Evolutionary conservation across 2,113 vertebrate species (phyloP), one percentile per base, ranked within the genome.

Genomic region (Ranitomeya imitator): DNA sequence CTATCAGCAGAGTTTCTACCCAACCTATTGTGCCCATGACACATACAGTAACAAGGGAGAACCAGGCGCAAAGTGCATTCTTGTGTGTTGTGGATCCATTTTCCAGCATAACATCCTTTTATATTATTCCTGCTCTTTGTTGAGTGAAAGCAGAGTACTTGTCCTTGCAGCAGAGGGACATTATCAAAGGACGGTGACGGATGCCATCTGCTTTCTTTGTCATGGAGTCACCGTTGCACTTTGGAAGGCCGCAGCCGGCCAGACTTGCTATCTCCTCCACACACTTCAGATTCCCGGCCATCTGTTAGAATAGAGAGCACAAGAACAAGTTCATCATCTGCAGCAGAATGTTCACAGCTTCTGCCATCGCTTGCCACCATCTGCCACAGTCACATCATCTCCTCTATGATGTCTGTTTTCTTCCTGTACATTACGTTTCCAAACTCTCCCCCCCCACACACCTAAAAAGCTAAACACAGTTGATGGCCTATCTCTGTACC

Each of bases 301-400:
- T 83, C 81, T 83, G 81, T 69, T 23, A 45, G 31, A 45, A 65
- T 65, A 83, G 80, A 65, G 80, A 65, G 60, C 51, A 59, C 65
- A 83, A 52, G 81, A 67, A 61, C 81, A 67, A 83, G 81, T 83
- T 83, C 81, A 67, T 83, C 61, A 83, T 83, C 61, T 83, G 81
- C 81, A 83, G 81, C 81, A 83, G 81, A 83, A 83, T 67, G 63
- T 65, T 45, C 37, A 51, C 59, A 83, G 80, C 80, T 83, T 83
- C 80, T 83, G 81, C 81, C 81, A 54, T 54, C 61, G 45, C 21
- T 45, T 51, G 79, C 31, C 80, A 65, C 81, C 61, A 83, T 83
- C 81, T 83, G 81, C 81, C 63, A 45, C 81, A 83, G 80, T 67
- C 80, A 83, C 80, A 83, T 67, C 61, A 67, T 61, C 61, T 69